phyloP scores from a whole-genome alignment of 2,797 vertebrate species.

The Adelosebastes latens region DNA sequence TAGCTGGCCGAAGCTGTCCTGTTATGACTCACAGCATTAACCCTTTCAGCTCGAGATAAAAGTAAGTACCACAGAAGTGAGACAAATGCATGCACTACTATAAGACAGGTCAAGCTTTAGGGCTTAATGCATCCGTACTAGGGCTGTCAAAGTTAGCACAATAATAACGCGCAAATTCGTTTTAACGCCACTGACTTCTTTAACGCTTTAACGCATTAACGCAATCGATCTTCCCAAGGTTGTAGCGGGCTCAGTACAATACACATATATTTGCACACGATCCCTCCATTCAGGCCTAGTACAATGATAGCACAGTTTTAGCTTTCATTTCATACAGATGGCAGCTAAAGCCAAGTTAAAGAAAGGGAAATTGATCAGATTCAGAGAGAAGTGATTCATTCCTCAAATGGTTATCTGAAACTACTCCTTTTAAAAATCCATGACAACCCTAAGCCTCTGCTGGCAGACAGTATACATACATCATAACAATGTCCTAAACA shows the following conservation, averaged over 20 bases:
- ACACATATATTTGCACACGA: background rate
- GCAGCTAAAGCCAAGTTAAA: constrained; percentile 27
- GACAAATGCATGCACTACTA: background rate
- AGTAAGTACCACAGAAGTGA: background rate
- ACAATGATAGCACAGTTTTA: background rate
- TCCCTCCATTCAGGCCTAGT: background rate
- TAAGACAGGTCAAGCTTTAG: background rate
- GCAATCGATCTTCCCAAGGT: too few relatives aligned
- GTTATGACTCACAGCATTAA: constrained; percentile 68
- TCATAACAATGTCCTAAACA: constrained; percentile 47
- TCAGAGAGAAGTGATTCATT: constrained; percentile 68
- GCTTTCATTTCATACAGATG: background rate
- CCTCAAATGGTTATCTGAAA: constrained; percentile 61
- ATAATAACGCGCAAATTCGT: too few relatives aligned
- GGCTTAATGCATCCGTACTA: background rate
- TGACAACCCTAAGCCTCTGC: constrained; percentile 30
- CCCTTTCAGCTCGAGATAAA: constrained; percentile 28
- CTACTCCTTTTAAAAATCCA: constrained; percentile 33
- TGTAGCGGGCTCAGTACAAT: too few relatives aligned
- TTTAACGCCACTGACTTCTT: too few relatives aligned
- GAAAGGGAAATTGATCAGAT: constrained; percentile 62
- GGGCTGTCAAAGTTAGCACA: too few relatives aligned
- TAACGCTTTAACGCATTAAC: too few relatives aligned
- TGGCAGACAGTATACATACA: constrained; percentile 21
- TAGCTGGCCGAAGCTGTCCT: constrained; percentile 40